Evolutionary conservation across 2,113 vertebrate species (phyloP).

Genomic region (Theristicus caerulescens): DNA sequence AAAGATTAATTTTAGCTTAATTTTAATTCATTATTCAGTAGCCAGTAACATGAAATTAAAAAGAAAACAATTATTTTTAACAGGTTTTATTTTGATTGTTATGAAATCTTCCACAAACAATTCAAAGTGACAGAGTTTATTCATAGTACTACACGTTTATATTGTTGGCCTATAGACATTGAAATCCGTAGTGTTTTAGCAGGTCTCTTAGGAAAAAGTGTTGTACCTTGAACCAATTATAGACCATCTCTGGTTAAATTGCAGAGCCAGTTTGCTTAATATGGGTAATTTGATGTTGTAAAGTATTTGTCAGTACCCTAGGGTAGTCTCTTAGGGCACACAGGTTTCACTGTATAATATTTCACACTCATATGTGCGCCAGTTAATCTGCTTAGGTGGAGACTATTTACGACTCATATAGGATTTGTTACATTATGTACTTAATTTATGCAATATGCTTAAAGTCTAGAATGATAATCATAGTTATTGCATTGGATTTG

Average conservation of each 20-base stretch:
- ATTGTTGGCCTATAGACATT: not conserved
- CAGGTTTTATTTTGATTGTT: not conserved
- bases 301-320: constrained; percentile 27
- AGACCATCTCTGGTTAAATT: constrained; percentile 35
- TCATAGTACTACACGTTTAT: not conserved
- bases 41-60: not conserved
- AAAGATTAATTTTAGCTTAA: not conserved
- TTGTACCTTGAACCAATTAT: constrained; percentile 38
- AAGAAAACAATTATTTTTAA: not conserved
- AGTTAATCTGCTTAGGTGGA: constrained; percentile 15
- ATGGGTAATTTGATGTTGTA: constrained; percentile 47
- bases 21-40: not conserved
- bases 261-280: constrained; percentile 13
- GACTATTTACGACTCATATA: not conserved
- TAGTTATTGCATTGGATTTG: not conserved
- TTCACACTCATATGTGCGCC: constrained; percentile 30
- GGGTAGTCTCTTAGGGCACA: constrained; percentile 21
- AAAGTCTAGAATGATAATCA: not conserved
- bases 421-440: not conserved
- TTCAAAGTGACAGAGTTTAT: not conserved
- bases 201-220: constrained; percentile 1
- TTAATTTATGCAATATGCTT: not conserved
- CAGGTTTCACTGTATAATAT: constrained; percentile 36
- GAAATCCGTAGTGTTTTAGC: not conserved
- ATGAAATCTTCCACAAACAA: not conserved